Conservation (phyloP, 2,888 invertebrate species). For the Tinea pellionella region DNA sequence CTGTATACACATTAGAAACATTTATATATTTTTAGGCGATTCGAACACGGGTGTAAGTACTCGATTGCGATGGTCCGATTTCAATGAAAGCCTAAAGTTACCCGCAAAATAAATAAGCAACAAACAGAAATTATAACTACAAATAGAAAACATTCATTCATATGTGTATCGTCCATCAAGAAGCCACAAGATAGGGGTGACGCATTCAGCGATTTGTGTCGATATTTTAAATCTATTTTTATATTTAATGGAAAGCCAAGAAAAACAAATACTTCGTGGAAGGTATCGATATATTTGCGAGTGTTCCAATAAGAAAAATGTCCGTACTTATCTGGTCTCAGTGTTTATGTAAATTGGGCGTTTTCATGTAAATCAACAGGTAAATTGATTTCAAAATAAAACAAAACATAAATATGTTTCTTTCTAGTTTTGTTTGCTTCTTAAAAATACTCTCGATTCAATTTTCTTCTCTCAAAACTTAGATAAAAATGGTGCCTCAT, state of each 20-base stretch:
- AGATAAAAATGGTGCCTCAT: too few relatives aligned
- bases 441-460: too few relatives aligned
- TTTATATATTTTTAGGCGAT: too few relatives aligned
- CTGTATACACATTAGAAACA: too few relatives aligned
- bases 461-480: too few relatives aligned
- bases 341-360: conserved; percentile 13
- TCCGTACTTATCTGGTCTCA: conserved; percentile 16
- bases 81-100: too few relatives aligned
- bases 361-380: conserved; percentile 19
- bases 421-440: neutral
- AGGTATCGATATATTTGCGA: conserved; percentile 29
- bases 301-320: conserved; percentile 21
- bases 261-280: conserved; percentile 38
- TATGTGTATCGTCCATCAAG: neutral
- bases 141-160: too few relatives aligned
- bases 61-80: too few relatives aligned
- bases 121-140: too few relatives aligned
- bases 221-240: conserved; percentile 30
- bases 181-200: conserved; percentile 4
- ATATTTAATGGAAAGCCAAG: conserved; percentile 27
- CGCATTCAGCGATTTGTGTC: conserved; percentile 19
- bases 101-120: too few relatives aligned
- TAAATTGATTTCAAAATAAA: neutral
- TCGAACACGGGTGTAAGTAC: too few relatives aligned
- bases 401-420: neutral